Conservation (phyloP, 2,113 vertebrate genomes). For the Lepisosteus oculatus region DNA sequence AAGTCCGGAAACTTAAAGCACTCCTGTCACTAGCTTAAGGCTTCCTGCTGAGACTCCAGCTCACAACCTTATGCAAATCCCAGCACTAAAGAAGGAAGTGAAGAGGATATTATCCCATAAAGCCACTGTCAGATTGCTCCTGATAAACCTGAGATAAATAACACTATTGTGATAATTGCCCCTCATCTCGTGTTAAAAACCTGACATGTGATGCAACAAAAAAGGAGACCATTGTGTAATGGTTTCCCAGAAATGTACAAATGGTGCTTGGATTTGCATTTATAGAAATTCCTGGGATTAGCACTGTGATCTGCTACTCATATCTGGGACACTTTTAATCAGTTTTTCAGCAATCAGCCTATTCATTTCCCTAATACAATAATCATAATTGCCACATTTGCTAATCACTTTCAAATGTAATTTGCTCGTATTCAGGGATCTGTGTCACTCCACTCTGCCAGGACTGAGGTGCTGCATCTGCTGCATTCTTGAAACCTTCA, state of each 20-base stretch:
- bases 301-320: slow-evolving; percentile 10
- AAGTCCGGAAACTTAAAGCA: not conserved
- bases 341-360: slow-evolving; percentile 19
- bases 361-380: slow-evolving; percentile 70
- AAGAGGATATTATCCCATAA: not conserved
- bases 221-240: slow-evolving; percentile 32
- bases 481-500: not conserved
- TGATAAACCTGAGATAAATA: slow-evolving; percentile 69
- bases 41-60: slow-evolving; percentile 1
- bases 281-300: slow-evolving; percentile 8
- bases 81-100: not conserved
- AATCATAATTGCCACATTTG: slow-evolving; percentile 74
- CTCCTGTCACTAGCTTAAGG: slow-evolving; percentile 2
- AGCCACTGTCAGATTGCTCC: slow-evolving; percentile 19
- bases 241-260: slow-evolving; percentile 28
- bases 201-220: slow-evolving; percentile 11
- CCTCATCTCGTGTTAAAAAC: slow-evolving; percentile 41
- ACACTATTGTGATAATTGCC: slow-evolving; percentile 55
- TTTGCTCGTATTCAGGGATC: slow-evolving; percentile 63
- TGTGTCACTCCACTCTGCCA: slow-evolving; percentile 37
- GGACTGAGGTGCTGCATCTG: not conserved
- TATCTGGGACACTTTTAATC: slow-evolving; percentile 40
- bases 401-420: slow-evolving; percentile 58
- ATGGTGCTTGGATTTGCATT: slow-evolving; percentile 31
- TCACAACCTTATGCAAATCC: not conserved